Evolutionary conservation across 2,797 vertebrate genomes (phyloP), one percentile per base, ranked within the genome.

Genomic region (Sebastes dallii): DNA sequence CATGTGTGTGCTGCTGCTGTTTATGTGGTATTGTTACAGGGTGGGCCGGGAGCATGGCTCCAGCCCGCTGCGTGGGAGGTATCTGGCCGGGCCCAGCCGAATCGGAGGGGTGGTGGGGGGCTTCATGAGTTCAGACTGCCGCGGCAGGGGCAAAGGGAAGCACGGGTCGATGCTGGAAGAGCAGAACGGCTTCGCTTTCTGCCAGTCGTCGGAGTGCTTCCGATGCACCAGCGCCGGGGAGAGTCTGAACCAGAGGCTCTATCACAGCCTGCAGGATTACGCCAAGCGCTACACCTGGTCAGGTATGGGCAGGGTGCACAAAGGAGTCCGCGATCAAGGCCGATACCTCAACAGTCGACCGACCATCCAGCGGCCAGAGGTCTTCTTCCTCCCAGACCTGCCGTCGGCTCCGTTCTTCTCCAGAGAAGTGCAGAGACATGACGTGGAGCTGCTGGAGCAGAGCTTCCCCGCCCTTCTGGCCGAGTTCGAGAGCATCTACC

Each of bases 201-300:
- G 98, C 95, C 97, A 97, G 93, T 96, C 97, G 0, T 90, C 97
- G 0, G 98, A 98, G 90, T 99, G 98, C 14, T 95, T 96, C 82
- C 97, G 97, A 76, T 98, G 98, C 42, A 88, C 95, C 3, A 94
- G 93, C 6, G 96, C 96, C 2, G 95, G 95, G 0, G 97, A 97
- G 14, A 97, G 97, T 16, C 96, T 98, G 85, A 98, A 99, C 95
- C 98, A 98, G 95, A 96, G 97, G 80, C 98, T 99, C 27, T 99
- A 99, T 91, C 97, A 97, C 95, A 98, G 97, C 92, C 95, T 99
- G 88, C 98, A 99, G 95, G 98, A 99, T 62, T 99, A 99, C 0
- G 99, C 99, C 95, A 99, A 99, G 91, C 97, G 98, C 80, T 99
- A 99, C 95, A 99, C 99, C 67, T 99, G 99, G 99, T 97, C 99